Evolutionary conservation across 2,797 vertebrate species (phyloP), one percentile per base, ranked within the genome.

Genomic region (Danio aesculapii): DNA sequence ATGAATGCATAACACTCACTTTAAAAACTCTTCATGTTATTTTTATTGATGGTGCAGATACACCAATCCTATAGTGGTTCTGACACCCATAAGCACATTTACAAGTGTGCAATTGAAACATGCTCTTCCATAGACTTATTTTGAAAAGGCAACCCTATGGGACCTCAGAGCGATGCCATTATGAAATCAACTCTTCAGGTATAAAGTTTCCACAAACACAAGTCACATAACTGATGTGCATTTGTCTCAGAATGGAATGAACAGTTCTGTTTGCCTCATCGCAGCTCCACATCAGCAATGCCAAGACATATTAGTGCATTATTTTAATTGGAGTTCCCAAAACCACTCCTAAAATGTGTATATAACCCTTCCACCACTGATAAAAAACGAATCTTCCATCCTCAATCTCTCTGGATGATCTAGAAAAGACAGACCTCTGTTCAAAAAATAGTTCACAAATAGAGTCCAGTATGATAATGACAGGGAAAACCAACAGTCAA

Each of bases 321-420:
- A n/a, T 72, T 62, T 64, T 0, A n/a, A 46, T 68, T 30, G 2
- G 14, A 53, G 52, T 46, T 44, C 66, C 17, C 9, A 71, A 75
- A 77, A 79, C 39, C 53, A 62, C n/a, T 71, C 61, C 67, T 43
- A 80, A 80, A 80, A 85, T 73, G n/a, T 73, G 19, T 64, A 67
- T 41, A 19, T 77, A 72, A 82, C 71, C 66, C 67, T 71, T 76
- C 69, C 46, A 74, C 52, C 21, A 61, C 71, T 12, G 30, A 49
- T 76, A 80, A 58, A 64, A n/a, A 47, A 53, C 0, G 13, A 61
- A 30, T 70, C 55, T 61, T 49, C 30, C 30, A 30, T 30, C 30
- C 21, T 61, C 64, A 43, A n/a, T 49, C 46, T 11, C 8, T 21
- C 49, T 10, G 3, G 19, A 14, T 44, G 14, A 63, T 53, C 62